phyloP scores from a whole-genome alignment of 1,140 invertebrate genomes.

The Telenomus remus region DNA sequence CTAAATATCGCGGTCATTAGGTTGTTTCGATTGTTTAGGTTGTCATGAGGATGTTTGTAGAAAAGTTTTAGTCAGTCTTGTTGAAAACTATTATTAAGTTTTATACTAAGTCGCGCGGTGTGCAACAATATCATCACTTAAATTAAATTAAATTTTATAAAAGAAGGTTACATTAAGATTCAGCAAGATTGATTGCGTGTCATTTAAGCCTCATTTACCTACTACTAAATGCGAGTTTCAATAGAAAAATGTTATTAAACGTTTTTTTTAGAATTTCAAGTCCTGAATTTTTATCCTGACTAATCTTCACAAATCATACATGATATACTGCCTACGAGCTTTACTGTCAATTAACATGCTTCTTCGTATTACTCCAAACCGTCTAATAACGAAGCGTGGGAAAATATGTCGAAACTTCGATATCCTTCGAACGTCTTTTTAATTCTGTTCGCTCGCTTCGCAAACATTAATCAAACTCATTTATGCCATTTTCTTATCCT shows the following conservation, averaged over 20 bases:
- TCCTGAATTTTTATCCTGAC: conserved; percentile 10
- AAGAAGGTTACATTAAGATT: too few species aligned
- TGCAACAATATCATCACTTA: too few species aligned
- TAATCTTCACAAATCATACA: conserved; percentile 22
- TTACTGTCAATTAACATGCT: conserved; percentile 36
- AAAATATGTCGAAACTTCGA: conserved; percentile 32
- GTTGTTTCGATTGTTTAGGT: too few species aligned
- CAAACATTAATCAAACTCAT: conserved; percentile 37
- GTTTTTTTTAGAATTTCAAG: conserved; percentile 1
- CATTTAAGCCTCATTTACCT: neutral
- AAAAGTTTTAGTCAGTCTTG: too few species aligned
- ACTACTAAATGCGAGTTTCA: neutral
- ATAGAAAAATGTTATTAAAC: conserved; percentile 1
- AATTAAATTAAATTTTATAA: too few species aligned
- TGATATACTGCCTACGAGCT: conserved; percentile 7
- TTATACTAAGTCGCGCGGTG: too few species aligned
- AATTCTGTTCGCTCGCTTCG: conserved; percentile 14
- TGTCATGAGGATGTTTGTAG: too few species aligned
- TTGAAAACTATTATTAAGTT: too few species aligned
- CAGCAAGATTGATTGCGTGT: neutral
- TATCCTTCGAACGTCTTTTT: conserved; percentile 35
- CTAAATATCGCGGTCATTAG: too few species aligned
- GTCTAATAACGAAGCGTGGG: conserved; percentile 24
- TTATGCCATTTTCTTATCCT: neutral
- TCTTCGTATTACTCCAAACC: conserved; percentile 3